Evolutionary conservation across 2,888 invertebrate species (phyloP), one percentile per base, ranked within the genome.

Genomic region (Acleris laterana): DNA sequence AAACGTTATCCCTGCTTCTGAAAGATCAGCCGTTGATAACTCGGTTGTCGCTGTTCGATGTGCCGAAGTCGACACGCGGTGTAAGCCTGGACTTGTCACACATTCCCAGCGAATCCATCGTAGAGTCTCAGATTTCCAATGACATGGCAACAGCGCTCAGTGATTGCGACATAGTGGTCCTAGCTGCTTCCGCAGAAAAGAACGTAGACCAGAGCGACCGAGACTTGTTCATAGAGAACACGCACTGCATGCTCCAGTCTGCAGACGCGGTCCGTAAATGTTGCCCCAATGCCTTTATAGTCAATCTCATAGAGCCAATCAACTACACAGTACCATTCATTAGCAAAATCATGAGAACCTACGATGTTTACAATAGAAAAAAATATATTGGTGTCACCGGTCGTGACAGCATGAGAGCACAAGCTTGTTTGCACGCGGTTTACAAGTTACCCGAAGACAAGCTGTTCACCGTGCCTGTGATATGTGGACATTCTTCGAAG

Each of bases 241-340:
- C 59, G n/a, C 19, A 53, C 19, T 22, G 5, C 48, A 53, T 64
- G 7, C 38, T 64, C 48, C 32, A 49, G 3, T 53, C 59, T 0
- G 13, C 42, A 9, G 50, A 59, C 48, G 59, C 59, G 55, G 20
- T 64, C 11, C 42, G 59, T 59, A 48, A 52, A 53, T 32, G 20
- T 0, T 64, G 64, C 22, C 64, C 64, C 22, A n/a, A 59, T 0
- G 53, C 59, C 11, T 64, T 64, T n/a, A 59, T 64, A 19, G 28
- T 64, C 17, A 28, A 53, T 28, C 53, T 64, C 22, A 64, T 58
- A 1, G 64, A 64, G 22, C 64, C 64, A 13, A 42, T 64, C 42
- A 64, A 64, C 59, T 55, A 59, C 38, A 59, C 64, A 9, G 5
- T 59, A 52, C 64, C 64, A 25, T 52, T 64, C 11, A 59, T 59